phyloP scores from a whole-genome alignment of 2,113 vertebrate genomes.

The Dicentrarchus labrax region DNA sequence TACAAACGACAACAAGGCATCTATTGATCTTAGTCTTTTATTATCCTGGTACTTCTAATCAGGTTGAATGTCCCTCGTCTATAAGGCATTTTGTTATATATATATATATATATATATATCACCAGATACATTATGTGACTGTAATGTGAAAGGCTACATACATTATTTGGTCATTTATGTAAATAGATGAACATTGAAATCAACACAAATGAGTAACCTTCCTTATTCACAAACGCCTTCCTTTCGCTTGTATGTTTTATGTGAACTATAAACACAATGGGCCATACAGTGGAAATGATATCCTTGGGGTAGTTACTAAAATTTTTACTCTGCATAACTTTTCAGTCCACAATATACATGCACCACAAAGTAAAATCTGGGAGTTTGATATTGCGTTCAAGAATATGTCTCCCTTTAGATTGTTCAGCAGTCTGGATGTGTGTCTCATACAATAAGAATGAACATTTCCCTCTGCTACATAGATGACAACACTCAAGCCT shows the following conservation, averaged over 20 bases:
- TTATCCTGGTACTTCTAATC: slow-evolving; percentile 83
- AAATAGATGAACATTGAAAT: slow-evolving; percentile 79
- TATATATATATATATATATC: slow-evolving; percentile 62
- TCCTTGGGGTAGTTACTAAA: slow-evolving; percentile 34
- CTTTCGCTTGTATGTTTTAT: slow-evolving; percentile 56
- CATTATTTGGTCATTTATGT: slow-evolving; percentile 86
- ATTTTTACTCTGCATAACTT: slow-evolving; percentile 41
- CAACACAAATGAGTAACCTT: slow-evolving; percentile 74
- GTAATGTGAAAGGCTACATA: slow-evolving; percentile 84
- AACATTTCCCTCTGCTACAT: slow-evolving; percentile 52
- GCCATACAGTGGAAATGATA: slow-evolving; percentile 56
- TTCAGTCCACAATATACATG: slow-evolving; percentile 68
- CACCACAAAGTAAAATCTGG: slow-evolving; percentile 63
- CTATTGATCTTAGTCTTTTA: slow-evolving; percentile 65
- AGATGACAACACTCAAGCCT: slow-evolving; percentile 39
- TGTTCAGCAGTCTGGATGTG: slow-evolving; percentile 59
- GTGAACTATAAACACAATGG: slow-evolving; percentile 72
- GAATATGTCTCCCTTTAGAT: slow-evolving; percentile 43
- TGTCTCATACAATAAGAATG: slow-evolving; percentile 40
- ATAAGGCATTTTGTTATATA: slow-evolving; percentile 84
- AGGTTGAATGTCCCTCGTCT: slow-evolving; percentile 83
- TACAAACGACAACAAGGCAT: slow-evolving; percentile 53
- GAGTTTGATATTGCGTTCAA: slow-evolving; percentile 66
- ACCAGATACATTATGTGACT: slow-evolving; percentile 81
- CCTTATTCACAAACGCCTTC: slow-evolving; percentile 63